Conservation (phyloP, 1,140 invertebrate genomes). For the Manduca sexta region DNA sequence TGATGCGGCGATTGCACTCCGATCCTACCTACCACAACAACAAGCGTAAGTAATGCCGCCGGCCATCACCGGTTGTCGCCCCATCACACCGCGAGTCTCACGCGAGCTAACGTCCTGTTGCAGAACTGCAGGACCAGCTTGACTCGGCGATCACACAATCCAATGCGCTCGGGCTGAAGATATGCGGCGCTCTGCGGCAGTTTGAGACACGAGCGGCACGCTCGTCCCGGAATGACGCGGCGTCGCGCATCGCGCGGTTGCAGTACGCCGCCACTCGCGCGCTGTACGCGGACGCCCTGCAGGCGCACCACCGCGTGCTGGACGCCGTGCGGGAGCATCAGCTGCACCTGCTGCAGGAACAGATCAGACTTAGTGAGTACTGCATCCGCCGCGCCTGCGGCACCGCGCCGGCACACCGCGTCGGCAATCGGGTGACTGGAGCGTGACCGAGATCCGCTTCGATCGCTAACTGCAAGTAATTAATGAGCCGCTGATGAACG, state of each 20-base stretch:
- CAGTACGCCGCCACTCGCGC: conserved; percentile 70
- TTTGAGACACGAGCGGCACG: conserved; percentile 36
- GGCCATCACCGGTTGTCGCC: too few relatives aligned
- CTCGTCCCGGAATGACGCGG: conserved; percentile 37
- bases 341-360: conserved; percentile 83
- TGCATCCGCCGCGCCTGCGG: conserved; percentile 79
- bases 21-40: conserved; percentile 75
- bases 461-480: not conserved
- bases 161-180: conserved; percentile 46
- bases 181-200: conserved; percentile 59
- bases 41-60: conserved; percentile 56
- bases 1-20: conserved; percentile 73
- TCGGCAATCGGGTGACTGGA: conserved; percentile 29
- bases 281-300: conserved; percentile 76
- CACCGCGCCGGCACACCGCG: conserved; percentile 42
- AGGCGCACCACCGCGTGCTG: conserved; percentile 82
- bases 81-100: not conserved
- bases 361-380: conserved; percentile 80
- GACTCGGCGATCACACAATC: conserved; percentile 56
- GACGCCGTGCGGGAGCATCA: conserved; percentile 72
- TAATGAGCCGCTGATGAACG: not conserved
- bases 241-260: conserved; percentile 62
- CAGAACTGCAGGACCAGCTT: conserved; percentile 75
- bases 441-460: not conserved
- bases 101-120: conserved; percentile 25